Evolutionary conservation across 2,113 vertebrate species (phyloP), one percentile per base, ranked within the genome.

Genomic region (Gymnobelideus leadbeateri): DNA sequence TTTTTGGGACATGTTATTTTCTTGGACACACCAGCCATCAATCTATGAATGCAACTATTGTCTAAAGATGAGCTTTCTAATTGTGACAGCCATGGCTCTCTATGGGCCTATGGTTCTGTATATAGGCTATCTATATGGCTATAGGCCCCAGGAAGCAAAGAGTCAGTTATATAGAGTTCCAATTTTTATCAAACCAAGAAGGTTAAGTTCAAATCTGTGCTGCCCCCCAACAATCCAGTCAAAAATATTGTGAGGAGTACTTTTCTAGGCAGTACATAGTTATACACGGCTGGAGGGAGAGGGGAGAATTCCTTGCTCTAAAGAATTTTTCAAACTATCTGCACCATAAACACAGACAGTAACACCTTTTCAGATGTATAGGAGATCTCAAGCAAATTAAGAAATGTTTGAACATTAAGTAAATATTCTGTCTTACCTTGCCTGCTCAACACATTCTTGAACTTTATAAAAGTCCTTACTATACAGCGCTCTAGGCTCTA

Each of bases 1-100:
- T 96, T 92, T 84, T 93, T 57, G 94, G 94, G 91, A 96, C 68
- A 93, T 92, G 54, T 26, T 55, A 7, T 26, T 55, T 55, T 55
- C 24, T 25, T 2, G 2, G 51, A 90, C 53, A 96, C 61, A 14
- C 92, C 95, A 96, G 94, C 68, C 43, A 26, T 10, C 1, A 94
- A 93, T 96, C 96, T 94, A 90, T 11, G 28, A 68, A 68, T 23
- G 49, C 54, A 47, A 51, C 21, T 51, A 92, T 25, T 68, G 77
- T 91, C 91, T 89, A 94, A 49, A 94, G 28, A 51, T 91, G 77
- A 94, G 93, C 84, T 14, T 47, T 89, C 3, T 52, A 14, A 51
- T 92, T 96, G 91, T 94, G 91, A 55, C 1, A 55, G 54, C 21
- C 23, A 9, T 55, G 25, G 52, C 1, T 53, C 2, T 51, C 51